These are phyloP conservation scores for Cephalopholis sonnerati DNA, from an alignment of 2,113 vertebrate genomes.

Conservation along the genomic window DNA sequence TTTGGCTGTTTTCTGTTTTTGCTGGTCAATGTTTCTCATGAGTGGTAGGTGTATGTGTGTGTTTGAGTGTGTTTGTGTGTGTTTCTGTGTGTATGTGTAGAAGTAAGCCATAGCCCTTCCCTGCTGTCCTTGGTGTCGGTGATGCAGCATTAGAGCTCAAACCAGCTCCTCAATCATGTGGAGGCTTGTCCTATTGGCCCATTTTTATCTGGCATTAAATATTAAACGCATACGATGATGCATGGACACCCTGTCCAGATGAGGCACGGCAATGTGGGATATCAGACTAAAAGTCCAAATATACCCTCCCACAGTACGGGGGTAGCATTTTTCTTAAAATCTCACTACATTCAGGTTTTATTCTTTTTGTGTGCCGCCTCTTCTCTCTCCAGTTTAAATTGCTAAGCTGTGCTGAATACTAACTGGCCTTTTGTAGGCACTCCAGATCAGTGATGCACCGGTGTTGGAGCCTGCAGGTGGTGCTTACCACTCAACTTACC, in stretches of 20 bases:
- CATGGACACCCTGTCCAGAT: conserved; percentile 52
- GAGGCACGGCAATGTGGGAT: conserved; percentile 35
- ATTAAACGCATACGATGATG: conserved; percentile 53
- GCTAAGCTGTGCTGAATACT: conserved; percentile 50
- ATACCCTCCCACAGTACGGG: conserved; percentile 38
- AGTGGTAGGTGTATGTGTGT: background rate
- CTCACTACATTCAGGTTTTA: conserved; percentile 13
- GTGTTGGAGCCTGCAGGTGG: conserved; percentile 53
- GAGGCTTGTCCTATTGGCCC: conserved; percentile 46
- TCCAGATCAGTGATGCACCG: conserved; percentile 47
- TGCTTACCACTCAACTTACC: conserved; percentile 43
- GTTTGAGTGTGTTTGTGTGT: background rate
- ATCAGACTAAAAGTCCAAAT: conserved; percentile 57
- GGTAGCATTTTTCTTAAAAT: conserved; percentile 27
- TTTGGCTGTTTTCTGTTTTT: conserved; percentile 15
- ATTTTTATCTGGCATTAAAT: conserved; percentile 72
- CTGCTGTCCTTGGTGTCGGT: conserved; percentile 32
- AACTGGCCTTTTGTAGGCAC: conserved; percentile 43
- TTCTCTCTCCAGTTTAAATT: conserved; percentile 37
- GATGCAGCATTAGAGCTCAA: conserved; percentile 52
- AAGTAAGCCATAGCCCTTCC: conserved; percentile 2
- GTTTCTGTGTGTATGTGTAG: background rate
- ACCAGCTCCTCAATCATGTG: conserved; percentile 47
- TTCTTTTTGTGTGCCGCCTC: conserved; percentile 14
- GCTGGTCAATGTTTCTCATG: background rate